Percentiles rank a stretch among this genome's conserved stretches.
These are phyloP conservation scores for Erithacus rubecula DNA, from an alignment of 2,797 vertebrate genomes.

Conservation along the genomic window DNA sequence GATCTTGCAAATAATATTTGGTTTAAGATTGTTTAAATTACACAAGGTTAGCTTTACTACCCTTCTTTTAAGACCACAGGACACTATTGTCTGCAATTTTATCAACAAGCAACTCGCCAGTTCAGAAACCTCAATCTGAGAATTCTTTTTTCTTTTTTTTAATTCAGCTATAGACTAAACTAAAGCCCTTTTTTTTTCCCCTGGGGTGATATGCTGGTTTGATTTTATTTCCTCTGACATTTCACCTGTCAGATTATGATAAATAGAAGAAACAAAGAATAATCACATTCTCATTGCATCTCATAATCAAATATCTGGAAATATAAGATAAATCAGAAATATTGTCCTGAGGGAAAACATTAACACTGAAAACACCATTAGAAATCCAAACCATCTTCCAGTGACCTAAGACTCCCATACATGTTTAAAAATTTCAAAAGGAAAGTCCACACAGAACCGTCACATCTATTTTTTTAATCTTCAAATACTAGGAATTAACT, in stretches of 20 bases:
- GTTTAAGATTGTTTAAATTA: background rate
- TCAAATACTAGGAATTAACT: background rate
- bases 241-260: constrained; percentile 68
- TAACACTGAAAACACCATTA: constrained; percentile 1
- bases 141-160: background rate
- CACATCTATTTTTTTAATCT: background rate
- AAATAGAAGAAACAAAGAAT: constrained; percentile 65
- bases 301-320: constrained; percentile 61
- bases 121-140: constrained; percentile 19
- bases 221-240: constrained; percentile 69
- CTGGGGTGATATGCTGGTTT: constrained; percentile 35
- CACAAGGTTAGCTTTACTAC: background rate
- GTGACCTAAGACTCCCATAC: background rate
- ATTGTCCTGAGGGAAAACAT: constrained; percentile 3
- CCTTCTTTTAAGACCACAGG: background rate
- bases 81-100: background rate
- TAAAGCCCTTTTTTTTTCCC: constrained; percentile 3
- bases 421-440: background rate
- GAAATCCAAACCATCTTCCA: background rate
- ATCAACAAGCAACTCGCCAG: background rate
- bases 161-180: background rate
- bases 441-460: background rate
- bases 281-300: constrained; percentile 53
- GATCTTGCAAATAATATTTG: background rate
- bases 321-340: constrained; percentile 47